These are phyloP conservation scores for Cyphomyrmex costatus DNA, from an alignment of 1,140 invertebrate species.

Conservation along the genomic window DNA sequence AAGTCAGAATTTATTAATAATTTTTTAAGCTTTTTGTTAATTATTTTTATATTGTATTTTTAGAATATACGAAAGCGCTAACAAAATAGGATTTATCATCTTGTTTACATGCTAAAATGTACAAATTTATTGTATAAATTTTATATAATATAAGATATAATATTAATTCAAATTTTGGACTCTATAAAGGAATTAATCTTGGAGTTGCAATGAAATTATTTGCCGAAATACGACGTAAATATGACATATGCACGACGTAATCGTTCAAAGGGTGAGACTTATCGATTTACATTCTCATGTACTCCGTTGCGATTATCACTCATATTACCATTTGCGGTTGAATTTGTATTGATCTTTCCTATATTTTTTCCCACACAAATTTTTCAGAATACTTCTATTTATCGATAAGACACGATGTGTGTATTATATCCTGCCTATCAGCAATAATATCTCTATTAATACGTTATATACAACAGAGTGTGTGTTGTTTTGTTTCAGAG, in stretches of 20 bases:
- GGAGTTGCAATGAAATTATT: constrained; percentile 11
- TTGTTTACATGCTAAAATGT: neutral
- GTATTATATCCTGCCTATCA: neutral
- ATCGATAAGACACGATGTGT: constrained; percentile 29
- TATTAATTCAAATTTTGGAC: constrained; percentile 1
- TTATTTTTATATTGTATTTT: neutral
- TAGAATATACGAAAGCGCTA: neutral
- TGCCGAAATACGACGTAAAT: neutral
- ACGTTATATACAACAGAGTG: constrained; percentile 33
- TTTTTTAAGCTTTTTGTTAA: neutral
- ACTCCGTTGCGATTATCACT: neutral
- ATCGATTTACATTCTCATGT: neutral
- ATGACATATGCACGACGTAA: constrained; percentile 9
- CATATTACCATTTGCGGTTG: neutral
- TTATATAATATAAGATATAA: too few species aligned
- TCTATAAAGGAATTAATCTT: neutral
- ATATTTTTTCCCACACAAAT: too few species aligned
- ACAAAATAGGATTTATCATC: neutral
- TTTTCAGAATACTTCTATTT: neutral
- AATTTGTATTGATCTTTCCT: constrained; percentile 6
- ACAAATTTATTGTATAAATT: constrained; percentile 8
- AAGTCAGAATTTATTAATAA: neutral
- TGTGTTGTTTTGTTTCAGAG: too few species aligned
- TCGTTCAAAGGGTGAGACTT: constrained; percentile 1
- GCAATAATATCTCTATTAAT: constrained; percentile 41